Conservation (phyloP, 2,113 vertebrate genomes). For the Hipposideros armiger region DNA sequence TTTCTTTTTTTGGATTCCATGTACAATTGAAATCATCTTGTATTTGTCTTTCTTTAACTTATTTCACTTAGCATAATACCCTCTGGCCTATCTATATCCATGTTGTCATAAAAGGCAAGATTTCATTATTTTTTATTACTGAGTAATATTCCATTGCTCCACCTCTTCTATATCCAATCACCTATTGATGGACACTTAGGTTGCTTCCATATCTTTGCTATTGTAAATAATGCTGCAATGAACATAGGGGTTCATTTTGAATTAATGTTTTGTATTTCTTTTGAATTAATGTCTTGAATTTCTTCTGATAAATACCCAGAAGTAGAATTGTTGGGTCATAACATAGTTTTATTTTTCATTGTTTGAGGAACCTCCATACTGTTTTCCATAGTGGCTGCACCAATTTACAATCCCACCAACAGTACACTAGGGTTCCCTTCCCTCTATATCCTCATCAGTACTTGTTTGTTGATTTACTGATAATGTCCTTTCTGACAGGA, state of each 20-base stretch:
- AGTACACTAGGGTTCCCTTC: too few relatives aligned
- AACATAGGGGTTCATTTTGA: neutral
- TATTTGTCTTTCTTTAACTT: neutral
- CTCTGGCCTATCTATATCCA: neutral
- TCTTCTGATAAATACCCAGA: neutral
- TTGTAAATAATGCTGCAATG: neutral
- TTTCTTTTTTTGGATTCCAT: neutral
- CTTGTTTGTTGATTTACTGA: too few relatives aligned
- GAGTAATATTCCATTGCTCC: neutral
- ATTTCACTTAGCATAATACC: neutral
- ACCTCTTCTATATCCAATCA: neutral
- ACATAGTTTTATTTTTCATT: neutral
- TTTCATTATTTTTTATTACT: neutral
- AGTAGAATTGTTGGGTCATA: neutral
- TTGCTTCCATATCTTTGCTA: neutral
- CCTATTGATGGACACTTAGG: neutral
- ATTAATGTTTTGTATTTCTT: neutral
- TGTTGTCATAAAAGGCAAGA: neutral
- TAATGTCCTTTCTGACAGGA: neutral
- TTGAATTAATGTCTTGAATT: neutral
- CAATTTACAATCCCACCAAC: too few relatives aligned
- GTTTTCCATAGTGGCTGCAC: neutral
- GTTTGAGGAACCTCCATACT: neutral
- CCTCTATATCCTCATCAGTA: too few relatives aligned
- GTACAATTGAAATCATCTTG: neutral